A percentile compares a stretch with the other conserved stretches of the same genome.
These are phyloP conservation scores for Lithophane socia DNA, from an alignment of 2,888 invertebrate species.

Conservation along the genomic window DNA sequence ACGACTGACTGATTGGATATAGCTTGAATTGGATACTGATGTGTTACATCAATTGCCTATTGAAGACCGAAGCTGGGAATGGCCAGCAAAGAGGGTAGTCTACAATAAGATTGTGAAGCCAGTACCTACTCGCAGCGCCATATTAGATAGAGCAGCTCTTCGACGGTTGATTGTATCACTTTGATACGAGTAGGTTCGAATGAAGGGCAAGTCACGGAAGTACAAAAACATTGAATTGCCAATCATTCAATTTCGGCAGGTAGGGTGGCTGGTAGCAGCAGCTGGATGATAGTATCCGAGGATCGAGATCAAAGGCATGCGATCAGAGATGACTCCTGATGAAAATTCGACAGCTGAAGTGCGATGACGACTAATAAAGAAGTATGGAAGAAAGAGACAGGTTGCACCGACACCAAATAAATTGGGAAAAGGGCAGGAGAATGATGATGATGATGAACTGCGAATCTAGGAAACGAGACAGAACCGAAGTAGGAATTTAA, in stretches of 20 bases:
- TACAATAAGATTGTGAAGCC: background rate
- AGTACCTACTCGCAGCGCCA: background rate
- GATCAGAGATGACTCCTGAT: background rate
- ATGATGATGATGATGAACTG: background rate
- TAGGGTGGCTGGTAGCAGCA: background rate
- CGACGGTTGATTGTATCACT: background rate
- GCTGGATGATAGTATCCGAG: background rate
- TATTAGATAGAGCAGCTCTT: background rate
- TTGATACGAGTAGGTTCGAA: background rate
- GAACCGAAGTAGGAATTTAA: background rate
- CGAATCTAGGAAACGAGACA: background rate
- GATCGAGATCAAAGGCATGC: background rate
- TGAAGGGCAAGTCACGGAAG: no score
- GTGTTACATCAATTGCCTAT: slow-evolving; percentile 31
- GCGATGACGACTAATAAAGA: background rate
- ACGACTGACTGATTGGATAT: slow-evolving; percentile 50
- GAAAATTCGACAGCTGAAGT: background rate
- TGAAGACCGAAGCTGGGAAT: background rate
- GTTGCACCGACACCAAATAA: no score
- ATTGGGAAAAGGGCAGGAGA: no score
- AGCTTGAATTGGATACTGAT: slow-evolving; percentile 37
- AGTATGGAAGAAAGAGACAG: background rate
- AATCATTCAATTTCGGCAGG: background rate
- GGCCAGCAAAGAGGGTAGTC: background rate
- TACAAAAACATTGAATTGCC: slow-evolving; percentile 2